Evolutionary conservation across 2,113 vertebrate genomes (phyloP).

Genomic region (Sphaerodactylus townsendi): DNA sequence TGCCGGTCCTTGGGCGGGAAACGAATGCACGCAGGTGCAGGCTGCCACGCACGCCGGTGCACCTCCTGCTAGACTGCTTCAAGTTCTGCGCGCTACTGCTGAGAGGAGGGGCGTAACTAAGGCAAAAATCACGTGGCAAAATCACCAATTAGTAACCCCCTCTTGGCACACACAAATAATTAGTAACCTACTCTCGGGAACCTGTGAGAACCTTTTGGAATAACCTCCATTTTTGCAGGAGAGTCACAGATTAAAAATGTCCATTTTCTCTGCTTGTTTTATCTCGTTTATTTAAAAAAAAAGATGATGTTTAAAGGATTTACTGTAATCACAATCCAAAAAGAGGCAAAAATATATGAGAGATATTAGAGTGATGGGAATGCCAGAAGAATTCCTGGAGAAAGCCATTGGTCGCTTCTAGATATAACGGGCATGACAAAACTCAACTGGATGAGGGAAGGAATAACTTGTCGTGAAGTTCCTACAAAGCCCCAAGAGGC

Average conservation of each 20-base stretch:
- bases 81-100: too few relatives aligned
- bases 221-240: not conserved
- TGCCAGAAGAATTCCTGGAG: rapidly evolving
- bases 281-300: too few relatives aligned
- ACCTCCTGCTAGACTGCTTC: too few relatives aligned
- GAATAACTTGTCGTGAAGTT: rapidly evolving
- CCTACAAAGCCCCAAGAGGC: not conserved
- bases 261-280: not conserved
- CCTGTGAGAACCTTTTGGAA: too few relatives aligned
- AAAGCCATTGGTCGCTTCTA: not conserved
- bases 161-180: too few relatives aligned
- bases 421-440: not conserved
- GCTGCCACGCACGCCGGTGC: too few relatives aligned
- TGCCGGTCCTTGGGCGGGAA: too few relatives aligned
- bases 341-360: not conserved
- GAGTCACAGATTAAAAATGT: not conserved
- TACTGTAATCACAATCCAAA: rapidly evolving
- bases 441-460: not conserved
- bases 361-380: not conserved
- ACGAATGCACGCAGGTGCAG: too few relatives aligned
- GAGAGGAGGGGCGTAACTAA: too few relatives aligned
- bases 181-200: too few relatives aligned
- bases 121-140: too few relatives aligned
- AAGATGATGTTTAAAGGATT: not conserved
- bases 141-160: too few relatives aligned